Evolutionary conservation across 2,797 vertebrate genomes (phyloP).

Genomic region (Toxotes lorentzi): DNA sequence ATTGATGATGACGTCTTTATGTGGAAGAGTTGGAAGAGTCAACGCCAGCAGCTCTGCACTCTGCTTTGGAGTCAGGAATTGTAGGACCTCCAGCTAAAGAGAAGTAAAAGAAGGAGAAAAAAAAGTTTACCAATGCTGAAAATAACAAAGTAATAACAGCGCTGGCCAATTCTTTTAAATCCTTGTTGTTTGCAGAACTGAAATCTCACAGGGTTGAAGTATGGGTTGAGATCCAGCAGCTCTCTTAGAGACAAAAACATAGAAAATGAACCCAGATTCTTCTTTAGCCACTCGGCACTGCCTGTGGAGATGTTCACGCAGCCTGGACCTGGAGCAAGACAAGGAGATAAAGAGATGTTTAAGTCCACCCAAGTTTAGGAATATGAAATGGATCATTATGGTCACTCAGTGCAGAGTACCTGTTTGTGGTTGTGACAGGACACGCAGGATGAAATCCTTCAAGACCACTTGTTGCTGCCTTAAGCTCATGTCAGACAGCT

Average conservation of each 20-base stretch:
- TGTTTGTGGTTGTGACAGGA: slow-evolving; percentile 63
- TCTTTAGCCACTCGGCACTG: slow-evolving; percentile 72
- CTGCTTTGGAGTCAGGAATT: slow-evolving; percentile 70
- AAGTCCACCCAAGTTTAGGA: not conserved
- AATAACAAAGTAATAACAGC: not conserved
- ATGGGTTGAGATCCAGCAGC: slow-evolving; percentile 71
- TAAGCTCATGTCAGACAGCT: slow-evolving; percentile 45
- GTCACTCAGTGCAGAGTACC: slow-evolving; percentile 53
- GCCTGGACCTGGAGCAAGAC: slow-evolving; percentile 52
- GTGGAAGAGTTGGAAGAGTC: slow-evolving; percentile 35
- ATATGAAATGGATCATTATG: not conserved
- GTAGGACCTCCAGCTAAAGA: slow-evolving; percentile 72
- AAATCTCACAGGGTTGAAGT: slow-evolving; percentile 73
- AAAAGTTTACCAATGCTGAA: not conserved
- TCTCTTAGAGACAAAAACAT: slow-evolving; percentile 49
- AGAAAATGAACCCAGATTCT: slow-evolving; percentile 79
- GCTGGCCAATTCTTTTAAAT: not conserved
- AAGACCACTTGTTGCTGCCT: slow-evolving; percentile 38
- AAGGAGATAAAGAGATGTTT: not conserved
- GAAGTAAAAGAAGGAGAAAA: not conserved
- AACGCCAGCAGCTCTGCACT: slow-evolving; percentile 70
- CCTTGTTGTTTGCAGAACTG: accelerated
- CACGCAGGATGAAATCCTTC: slow-evolving; percentile 63
- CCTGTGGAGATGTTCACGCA: slow-evolving; percentile 63
- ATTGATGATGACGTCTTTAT: slow-evolving; percentile 64